Evolutionary conservation across 2,113 vertebrate species (phyloP).

Genomic region (Campylorhamphus procurvoides): DNA sequence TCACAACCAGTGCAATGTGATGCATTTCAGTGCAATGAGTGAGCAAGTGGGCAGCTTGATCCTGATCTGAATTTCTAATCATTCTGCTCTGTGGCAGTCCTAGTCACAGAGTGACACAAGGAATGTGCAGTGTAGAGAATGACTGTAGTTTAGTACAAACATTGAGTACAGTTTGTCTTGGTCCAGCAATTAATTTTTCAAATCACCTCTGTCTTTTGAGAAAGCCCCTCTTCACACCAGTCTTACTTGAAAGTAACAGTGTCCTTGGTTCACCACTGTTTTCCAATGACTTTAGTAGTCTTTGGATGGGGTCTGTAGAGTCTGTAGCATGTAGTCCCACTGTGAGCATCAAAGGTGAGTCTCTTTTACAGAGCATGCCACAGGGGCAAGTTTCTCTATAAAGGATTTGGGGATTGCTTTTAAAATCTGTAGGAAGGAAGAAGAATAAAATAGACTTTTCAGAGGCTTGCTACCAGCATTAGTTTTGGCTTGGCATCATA

Average conservation of each 20-base stretch:
- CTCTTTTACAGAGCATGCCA: not conserved
- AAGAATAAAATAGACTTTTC: not conserved
- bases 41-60: not conserved
- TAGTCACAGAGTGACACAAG: not conserved
- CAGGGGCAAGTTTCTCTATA: not conserved
- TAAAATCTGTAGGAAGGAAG: not conserved
- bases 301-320: not conserved
- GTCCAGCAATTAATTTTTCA: not conserved
- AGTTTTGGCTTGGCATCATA: not conserved
- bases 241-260: not conserved
- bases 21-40: fast-evolving
- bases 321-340: not conserved
- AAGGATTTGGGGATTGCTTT: not conserved
- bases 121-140: not conserved
- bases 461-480: not conserved
- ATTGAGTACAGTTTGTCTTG: not conserved
- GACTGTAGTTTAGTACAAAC: not conserved
- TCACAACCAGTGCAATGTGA: not conserved
- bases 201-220: not conserved
- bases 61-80: not conserved
- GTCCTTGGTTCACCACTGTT: not conserved
- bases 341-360: not conserved
- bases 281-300: not conserved
- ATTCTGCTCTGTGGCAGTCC: not conserved
- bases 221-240: not conserved